phyloP scores from a whole-genome alignment of 2,797 vertebrate genomes.

The Myripristis murdjan region DNA sequence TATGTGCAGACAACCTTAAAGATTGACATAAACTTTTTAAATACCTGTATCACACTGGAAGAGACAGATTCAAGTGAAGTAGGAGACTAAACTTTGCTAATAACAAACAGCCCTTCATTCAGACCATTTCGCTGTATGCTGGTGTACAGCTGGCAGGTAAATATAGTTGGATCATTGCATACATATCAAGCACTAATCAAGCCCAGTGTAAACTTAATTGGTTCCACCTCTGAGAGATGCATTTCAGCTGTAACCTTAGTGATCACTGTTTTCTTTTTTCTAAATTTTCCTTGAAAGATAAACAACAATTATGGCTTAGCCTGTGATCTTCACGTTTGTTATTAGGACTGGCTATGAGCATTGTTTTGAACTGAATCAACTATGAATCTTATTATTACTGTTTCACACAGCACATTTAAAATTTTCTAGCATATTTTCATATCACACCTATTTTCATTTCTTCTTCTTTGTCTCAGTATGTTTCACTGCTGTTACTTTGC shows the following conservation, averaged over 20 bases:
- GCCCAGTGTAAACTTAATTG: conserved; percentile 12
- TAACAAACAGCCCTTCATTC: conserved; percentile 9
- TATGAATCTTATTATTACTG: too few relatives aligned
- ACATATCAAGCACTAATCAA: conserved; percentile 14
- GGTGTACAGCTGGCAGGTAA: conserved; percentile 45
- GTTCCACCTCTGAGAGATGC: conserved; percentile 19
- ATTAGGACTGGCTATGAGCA: too few relatives aligned
- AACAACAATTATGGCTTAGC: neutral
- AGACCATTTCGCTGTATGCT: conserved; percentile 21
- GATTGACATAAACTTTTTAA: too few relatives aligned
- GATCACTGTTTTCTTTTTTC: neutral
- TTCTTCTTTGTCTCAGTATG: neutral
- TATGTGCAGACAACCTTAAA: too few relatives aligned
- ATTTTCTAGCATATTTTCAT: neutral
- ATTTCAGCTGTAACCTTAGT: neutral
- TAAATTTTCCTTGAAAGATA: neutral
- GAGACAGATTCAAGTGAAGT: too few relatives aligned
- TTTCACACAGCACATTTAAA: too few relatives aligned
- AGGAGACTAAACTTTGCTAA: too few relatives aligned
- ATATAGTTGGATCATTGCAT: conserved; percentile 20
- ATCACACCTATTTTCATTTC: neutral
- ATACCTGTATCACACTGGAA: too few relatives aligned
- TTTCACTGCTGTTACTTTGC: too few relatives aligned
- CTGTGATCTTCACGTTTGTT: neutral
- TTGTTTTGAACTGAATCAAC: too few relatives aligned